These are phyloP conservation scores for Drosophila bifasciata DNA, from an alignment of 1,140 invertebrate genomes.

Conservation along the genomic window DNA sequence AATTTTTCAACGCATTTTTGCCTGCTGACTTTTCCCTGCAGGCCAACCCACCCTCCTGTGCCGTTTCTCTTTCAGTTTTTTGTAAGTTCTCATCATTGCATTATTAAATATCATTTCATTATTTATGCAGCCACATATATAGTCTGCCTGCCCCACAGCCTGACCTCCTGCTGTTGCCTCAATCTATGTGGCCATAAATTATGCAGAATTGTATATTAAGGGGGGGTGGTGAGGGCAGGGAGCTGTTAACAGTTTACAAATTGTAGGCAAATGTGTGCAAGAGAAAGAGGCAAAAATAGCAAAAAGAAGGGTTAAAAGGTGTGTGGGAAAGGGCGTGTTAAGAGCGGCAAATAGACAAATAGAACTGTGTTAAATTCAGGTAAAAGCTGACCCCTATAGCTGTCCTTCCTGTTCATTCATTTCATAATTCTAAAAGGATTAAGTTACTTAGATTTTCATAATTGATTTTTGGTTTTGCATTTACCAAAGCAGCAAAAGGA, in stretches of 20 bases:
- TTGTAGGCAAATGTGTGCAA: conserved; percentile 4
- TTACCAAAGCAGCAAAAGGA: too few species aligned
- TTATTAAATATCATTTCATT: conserved; percentile 71
- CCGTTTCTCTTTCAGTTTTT: neutral
- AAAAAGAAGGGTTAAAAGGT: too few species aligned
- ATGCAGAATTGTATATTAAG: conserved; percentile 32
- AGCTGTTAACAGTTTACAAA: conserved; percentile 34
- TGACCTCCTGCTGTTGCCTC: conserved; percentile 6
- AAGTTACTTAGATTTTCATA: too few species aligned
- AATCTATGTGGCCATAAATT: conserved; percentile 26
- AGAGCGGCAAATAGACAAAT: too few species aligned
- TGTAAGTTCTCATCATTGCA: conserved; percentile 45
- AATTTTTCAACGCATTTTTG: conserved; percentile 45
- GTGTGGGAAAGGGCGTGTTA: too few species aligned
- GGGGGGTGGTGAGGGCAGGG: neutral
- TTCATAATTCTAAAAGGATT: too few species aligned
- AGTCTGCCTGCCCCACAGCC: neutral
- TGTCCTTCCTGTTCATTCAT: too few species aligned
- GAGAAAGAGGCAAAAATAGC: too few species aligned
- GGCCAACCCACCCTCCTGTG: neutral
- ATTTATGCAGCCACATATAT: conserved; percentile 56
- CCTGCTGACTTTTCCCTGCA: neutral
- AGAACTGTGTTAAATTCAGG: too few species aligned
- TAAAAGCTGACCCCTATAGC: too few species aligned
- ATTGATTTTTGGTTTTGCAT: too few species aligned